phyloP scores from a whole-genome alignment of 2,797 vertebrate genomes.

The Zalophus californianus region DNA sequence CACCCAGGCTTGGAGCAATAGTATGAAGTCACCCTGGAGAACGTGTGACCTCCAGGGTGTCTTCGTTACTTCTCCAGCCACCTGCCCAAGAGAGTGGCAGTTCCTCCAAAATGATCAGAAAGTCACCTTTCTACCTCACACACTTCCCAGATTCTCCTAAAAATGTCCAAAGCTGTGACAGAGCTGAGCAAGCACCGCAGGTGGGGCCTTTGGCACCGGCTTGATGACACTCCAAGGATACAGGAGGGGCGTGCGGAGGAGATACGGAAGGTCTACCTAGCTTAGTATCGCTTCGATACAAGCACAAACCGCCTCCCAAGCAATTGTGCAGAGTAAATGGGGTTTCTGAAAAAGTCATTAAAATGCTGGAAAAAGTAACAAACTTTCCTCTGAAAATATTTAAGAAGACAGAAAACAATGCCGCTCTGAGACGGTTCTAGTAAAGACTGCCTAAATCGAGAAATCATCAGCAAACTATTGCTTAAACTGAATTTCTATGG shows the following conservation, averaged over 20 bases:
- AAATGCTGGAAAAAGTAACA: neutral
- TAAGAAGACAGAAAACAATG: neutral
- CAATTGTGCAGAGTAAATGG: neutral
- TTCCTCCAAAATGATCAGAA: neutral
- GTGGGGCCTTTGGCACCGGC: neutral
- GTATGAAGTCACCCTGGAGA: neutral
- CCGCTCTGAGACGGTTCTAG: neutral
- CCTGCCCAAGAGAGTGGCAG: neutral
- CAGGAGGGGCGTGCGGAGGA: neutral
- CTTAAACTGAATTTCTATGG: neutral
- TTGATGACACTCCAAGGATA: neutral
- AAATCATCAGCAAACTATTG: neutral
- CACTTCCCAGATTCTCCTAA: neutral
- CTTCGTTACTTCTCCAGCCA: neutral
- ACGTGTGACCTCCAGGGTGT: neutral
- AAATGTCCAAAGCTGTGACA: neutral
- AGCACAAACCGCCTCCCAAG: neutral
- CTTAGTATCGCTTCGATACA: neutral
- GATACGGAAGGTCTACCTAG: neutral
- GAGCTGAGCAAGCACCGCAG: neutral
- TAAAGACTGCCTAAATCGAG: neutral
- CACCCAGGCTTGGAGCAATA: neutral
- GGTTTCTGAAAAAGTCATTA: neutral
- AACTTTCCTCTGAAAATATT: neutral
- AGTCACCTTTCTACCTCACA: neutral